Evolutionary conservation across 2,113 vertebrate species (phyloP).

Genomic region (Brachyhypopomus gauderio): DNA sequence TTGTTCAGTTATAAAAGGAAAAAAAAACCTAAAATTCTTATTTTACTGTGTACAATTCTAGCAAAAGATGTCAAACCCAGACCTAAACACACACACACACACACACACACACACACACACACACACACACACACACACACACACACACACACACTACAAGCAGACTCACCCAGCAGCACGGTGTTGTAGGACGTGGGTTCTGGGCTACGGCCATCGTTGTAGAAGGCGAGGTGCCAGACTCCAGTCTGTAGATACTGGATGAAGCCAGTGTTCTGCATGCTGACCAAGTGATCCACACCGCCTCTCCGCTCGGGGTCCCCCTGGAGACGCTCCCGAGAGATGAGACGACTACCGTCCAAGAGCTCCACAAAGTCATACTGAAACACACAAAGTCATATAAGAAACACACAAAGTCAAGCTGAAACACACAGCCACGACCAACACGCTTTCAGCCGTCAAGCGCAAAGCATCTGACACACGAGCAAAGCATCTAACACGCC

Average conservation of each 20-base stretch:
- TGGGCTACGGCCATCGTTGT: slow-evolving; percentile 90
- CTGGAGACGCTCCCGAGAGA: slow-evolving; percentile 84
- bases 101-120: neutral
- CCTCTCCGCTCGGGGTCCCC: slow-evolving; percentile 76
- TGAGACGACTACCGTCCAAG: slow-evolving; percentile 92
- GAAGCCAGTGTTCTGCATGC: slow-evolving; percentile 92
- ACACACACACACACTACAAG: neutral
- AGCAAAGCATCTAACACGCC: no score
- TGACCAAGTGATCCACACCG: slow-evolving; percentile 81
- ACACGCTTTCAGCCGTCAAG: no score
- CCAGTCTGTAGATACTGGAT: slow-evolving; percentile 96
- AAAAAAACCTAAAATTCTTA: no score
- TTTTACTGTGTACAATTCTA: no score
- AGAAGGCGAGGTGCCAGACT: slow-evolving; percentile 98
- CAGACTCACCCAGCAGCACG: slow-evolving; percentile 87
- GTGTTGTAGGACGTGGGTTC: slow-evolving; percentile 95
- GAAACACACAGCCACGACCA: no score
- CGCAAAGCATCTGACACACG: no score
- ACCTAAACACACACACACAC: neutral
- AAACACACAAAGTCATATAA: slow-evolving; percentile 22
- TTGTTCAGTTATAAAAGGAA: no score
- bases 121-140: slow-evolving; percentile 34
- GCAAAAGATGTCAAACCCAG: neutral
- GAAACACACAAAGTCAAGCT: no score
- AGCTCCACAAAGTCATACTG: slow-evolving; percentile 99